These are phyloP conservation scores for Rugalucina vietnamica DNA, from an alignment of 2,888 invertebrate genomes.

Conservation along the genomic window DNA sequence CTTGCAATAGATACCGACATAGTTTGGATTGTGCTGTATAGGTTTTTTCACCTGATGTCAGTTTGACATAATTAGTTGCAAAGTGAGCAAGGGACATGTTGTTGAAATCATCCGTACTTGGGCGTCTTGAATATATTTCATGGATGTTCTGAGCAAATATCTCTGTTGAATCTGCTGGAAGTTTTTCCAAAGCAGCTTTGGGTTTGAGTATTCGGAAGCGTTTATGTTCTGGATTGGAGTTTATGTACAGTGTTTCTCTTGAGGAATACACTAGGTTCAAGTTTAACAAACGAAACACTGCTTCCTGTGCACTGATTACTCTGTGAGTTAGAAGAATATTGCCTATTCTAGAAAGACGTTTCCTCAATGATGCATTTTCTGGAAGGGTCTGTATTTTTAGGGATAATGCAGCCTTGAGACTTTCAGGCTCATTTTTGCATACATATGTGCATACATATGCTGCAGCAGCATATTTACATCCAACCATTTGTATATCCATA, in stretches of 20 bases:
- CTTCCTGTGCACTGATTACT: slow-evolving; percentile 17
- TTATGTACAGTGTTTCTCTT: slow-evolving; percentile 10
- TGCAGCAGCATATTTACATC: slow-evolving; percentile 24
- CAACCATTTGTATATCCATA: slow-evolving; percentile 19
- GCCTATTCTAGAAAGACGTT: slow-evolving; percentile 16
- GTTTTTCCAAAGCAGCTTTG: not conserved
- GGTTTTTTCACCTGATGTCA: too few relatives aligned
- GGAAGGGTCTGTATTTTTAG: not conserved
- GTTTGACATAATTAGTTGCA: slow-evolving; percentile 11
- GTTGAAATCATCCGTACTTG: not conserved
- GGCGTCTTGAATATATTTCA: slow-evolving; percentile 11
- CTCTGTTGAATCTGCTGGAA: not conserved
- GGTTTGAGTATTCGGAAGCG: slow-evolving; percentile 8
- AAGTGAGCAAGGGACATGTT: slow-evolving; percentile 1
- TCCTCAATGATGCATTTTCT: not conserved
- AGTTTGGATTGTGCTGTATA: too few relatives aligned
- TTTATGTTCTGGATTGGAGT: not conserved
- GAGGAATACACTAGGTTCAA: slow-evolving; percentile 18
- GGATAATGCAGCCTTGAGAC: not conserved
- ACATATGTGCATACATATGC: slow-evolving; percentile 14
- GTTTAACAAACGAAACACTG: not conserved
- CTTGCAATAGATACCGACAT: too few relatives aligned
- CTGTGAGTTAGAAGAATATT: slow-evolving; percentile 28
- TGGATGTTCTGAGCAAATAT: not conserved
- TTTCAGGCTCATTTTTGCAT: slow-evolving; percentile 16